phyloP scores from a whole-genome alignment of 2,888 invertebrate genomes.

The Spilarctia lutea region DNA sequence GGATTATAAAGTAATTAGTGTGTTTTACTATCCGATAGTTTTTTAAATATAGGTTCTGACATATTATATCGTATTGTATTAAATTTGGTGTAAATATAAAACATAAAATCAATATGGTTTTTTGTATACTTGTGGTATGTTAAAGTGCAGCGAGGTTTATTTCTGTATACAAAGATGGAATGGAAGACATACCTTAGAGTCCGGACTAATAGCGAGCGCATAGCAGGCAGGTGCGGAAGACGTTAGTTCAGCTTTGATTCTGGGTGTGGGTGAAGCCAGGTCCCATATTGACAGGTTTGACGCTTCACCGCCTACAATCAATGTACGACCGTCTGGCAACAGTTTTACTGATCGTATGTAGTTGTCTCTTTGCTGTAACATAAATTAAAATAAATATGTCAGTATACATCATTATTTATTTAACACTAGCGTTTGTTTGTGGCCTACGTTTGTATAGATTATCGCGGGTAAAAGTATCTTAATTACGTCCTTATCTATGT shows the following conservation, averaged over 20 bases:
- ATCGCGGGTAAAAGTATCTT: no score
- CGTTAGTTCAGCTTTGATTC: slow-evolving; percentile 97
- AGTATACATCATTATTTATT: background rate
- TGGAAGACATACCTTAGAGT: slow-evolving; percentile 90
- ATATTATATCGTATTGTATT: background rate
- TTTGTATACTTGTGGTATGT: background rate
- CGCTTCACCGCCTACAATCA: slow-evolving; percentile 98
- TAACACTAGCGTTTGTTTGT: background rate
- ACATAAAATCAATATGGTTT: background rate
- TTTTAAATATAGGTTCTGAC: background rate
- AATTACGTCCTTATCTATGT: no score
- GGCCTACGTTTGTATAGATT: background rate
- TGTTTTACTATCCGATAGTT: background rate
- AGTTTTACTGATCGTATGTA: slow-evolving; percentile 98
- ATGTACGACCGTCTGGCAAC: slow-evolving; percentile 95
- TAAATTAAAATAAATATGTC: background rate
- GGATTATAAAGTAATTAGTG: background rate
- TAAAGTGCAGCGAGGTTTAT: background rate
- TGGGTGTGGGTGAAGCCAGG: slow-evolving; percentile 95
- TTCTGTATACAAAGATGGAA: background rate
- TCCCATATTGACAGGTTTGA: slow-evolving; percentile 98
- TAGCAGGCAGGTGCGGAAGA: slow-evolving; percentile 98
- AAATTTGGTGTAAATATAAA: no score
- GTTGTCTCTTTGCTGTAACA: slow-evolving; percentile 93
- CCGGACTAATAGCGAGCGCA: slow-evolving; percentile 98